Evolutionary conservation across 2,113 vertebrate genomes (phyloP).

Genomic region (Petroica traversi): DNA sequence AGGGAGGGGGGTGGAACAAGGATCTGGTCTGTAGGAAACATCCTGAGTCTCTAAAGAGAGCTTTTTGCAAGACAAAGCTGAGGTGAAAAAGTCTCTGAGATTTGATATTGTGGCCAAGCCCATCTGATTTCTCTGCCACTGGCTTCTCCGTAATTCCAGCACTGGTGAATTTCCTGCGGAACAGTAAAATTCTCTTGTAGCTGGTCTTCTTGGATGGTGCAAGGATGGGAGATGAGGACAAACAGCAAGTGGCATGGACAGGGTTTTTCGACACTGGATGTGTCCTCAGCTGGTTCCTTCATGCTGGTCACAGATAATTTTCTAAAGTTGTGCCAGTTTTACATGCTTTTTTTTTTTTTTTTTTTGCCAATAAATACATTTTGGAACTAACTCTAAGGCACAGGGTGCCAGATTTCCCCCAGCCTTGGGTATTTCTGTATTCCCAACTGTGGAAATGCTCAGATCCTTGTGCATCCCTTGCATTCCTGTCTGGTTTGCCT

Average conservation of each 20-base stretch:
- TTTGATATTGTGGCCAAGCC: neutral
- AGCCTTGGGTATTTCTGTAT: rapidly evolving
- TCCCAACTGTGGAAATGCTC: neutral
- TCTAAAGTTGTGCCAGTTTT: neutral
- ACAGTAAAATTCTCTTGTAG: neutral
- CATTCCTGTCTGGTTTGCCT: rapidly evolving
- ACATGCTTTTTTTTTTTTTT: neutral
- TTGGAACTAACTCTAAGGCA: neutral
- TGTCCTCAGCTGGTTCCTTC: neutral
- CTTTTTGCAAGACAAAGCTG: neutral
- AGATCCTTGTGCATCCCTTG: neutral
- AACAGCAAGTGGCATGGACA: rapidly evolving
- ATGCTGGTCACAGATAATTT: neutral
- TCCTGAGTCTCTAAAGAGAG: neutral
- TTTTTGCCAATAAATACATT: rapidly evolving
- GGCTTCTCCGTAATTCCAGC: neutral
- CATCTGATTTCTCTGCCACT: neutral
- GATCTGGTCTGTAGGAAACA: neutral
- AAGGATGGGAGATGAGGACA: neutral
- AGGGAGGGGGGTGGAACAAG: neutral
- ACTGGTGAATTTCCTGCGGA: rapidly evolving
- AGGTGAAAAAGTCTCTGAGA: rapidly evolving
- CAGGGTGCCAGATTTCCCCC: neutral
- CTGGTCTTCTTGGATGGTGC: neutral
- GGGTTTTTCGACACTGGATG: neutral